A percentile compares a stretch with the other conserved stretches of the same genome.
Evolutionary conservation across 1,140 invertebrate genomes (phyloP).

Genomic region (Harlomillsia oculata): DNA sequence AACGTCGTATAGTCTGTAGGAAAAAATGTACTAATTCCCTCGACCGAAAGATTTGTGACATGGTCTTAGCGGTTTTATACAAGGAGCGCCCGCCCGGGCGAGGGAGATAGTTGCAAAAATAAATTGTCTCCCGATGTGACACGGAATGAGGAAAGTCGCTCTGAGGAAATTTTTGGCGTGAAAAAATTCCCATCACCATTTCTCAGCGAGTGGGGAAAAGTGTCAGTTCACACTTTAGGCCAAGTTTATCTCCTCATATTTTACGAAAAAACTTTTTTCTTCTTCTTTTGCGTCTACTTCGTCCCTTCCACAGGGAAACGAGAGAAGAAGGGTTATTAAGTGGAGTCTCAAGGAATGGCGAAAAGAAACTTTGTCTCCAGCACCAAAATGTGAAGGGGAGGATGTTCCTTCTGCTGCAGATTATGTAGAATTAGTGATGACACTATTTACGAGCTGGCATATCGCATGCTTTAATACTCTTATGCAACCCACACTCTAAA

Average conservation of each 20-base stretch:
- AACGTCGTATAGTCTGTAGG: background rate
- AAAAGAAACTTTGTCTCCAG: too few relatives aligned
- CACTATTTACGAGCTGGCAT: too few relatives aligned
- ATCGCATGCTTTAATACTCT: too few relatives aligned
- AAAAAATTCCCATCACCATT: conserved; percentile 34
- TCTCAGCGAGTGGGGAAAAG: conserved; percentile 22
- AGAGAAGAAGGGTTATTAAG: too few relatives aligned
- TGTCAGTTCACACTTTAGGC: conserved; percentile 18
- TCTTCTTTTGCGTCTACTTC: conserved; percentile 1
- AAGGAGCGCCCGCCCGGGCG: background rate
- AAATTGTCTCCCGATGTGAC: conserved; percentile 27
- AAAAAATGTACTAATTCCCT: conserved; percentile 22
- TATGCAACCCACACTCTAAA: too few relatives aligned
- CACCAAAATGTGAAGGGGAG: too few relatives aligned
- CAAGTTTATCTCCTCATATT: conserved; percentile 13
- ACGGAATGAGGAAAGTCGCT: conserved; percentile 27
- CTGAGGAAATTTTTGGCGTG: conserved; percentile 26
- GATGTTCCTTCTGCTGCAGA: too few relatives aligned
- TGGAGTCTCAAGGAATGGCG: too few relatives aligned
- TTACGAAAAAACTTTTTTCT: background rate
- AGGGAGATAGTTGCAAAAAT: conserved; percentile 25
- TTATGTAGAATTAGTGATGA: too few relatives aligned
- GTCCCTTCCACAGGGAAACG: too few relatives aligned
- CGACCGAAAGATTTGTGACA: too few relatives aligned
- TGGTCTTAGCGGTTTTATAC: too few relatives aligned